Conservation (phyloP, 2,888 invertebrate species). For the Petrolisthes manimaculis region DNA sequence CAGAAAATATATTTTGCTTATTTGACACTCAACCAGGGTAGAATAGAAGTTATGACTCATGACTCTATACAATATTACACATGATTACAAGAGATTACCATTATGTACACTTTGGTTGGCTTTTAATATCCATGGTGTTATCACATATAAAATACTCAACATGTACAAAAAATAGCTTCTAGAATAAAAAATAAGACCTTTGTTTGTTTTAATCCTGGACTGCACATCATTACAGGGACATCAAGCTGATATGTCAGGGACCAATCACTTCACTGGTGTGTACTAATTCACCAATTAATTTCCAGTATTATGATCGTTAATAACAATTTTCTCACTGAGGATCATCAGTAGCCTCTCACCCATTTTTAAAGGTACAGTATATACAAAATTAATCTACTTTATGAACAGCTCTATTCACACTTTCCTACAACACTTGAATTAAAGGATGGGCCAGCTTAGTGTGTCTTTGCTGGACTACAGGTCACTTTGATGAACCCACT, state of each 20-base stretch:
- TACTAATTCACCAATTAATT: not conserved
- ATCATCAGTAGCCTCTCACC: no score
- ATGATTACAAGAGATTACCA: no score
- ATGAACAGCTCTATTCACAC: not conserved
- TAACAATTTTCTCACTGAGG: no score
- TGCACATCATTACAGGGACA: not conserved
- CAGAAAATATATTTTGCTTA: no score
- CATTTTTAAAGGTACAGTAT: not conserved
- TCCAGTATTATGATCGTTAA: no score
- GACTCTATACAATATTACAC: no score
- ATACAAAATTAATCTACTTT: not conserved
- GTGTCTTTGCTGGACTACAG: no score
- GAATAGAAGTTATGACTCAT: no score
- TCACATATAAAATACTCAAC: not conserved
- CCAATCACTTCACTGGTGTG: not conserved
- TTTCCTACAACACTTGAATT: not conserved
- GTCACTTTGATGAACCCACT: no score
- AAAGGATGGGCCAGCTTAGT: no score
- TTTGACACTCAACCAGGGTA: no score
- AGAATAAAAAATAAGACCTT: not conserved
- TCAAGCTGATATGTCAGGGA: not conserved
- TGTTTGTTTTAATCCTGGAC: not conserved
- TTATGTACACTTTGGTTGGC: not conserved
- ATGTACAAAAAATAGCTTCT: slow-evolving; percentile 2
- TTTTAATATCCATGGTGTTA: not conserved